Evolutionary conservation across 2,113 vertebrate species (phyloP).

Genomic region (Rhea pennata): DNA sequence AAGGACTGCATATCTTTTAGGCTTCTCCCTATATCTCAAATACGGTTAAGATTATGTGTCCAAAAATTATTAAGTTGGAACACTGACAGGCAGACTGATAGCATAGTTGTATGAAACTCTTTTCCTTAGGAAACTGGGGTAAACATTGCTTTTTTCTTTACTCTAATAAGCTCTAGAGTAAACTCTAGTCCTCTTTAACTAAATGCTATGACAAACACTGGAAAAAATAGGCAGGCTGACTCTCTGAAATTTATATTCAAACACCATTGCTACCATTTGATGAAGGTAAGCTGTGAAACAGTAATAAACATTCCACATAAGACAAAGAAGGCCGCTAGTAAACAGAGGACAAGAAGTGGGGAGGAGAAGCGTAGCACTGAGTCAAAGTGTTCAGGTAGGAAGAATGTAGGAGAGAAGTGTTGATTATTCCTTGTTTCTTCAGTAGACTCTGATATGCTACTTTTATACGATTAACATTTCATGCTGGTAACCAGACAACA

Average conservation of each 20-base stretch:
- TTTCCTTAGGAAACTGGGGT: not conserved
- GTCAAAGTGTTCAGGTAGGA: not conserved
- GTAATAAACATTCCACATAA: not conserved
- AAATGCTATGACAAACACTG: not conserved
- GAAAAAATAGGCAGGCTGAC: not conserved
- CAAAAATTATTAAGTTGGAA: not conserved
- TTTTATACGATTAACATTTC: constrained; percentile 36
- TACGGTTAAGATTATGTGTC: not conserved
- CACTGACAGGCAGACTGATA: not conserved
- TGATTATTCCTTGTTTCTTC: constrained; percentile 13
- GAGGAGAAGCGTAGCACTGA: not conserved
- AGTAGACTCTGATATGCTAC: not conserved
- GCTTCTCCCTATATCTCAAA: not conserved
- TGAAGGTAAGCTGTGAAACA: not conserved
- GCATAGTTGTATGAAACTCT: not conserved
- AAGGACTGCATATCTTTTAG: not conserved
- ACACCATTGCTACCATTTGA: not conserved
- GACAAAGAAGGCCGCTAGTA: not conserved
- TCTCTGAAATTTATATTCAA: not conserved
- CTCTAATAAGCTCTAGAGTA: too few species aligned
- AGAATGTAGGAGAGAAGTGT: not conserved
- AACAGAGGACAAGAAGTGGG: not conserved
- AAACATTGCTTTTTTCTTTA: not conserved
- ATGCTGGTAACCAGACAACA: constrained; percentile 6
- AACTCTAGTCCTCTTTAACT: not conserved